Conservation (phyloP, 2,888 invertebrate species). For the Nineta flava region DNA sequence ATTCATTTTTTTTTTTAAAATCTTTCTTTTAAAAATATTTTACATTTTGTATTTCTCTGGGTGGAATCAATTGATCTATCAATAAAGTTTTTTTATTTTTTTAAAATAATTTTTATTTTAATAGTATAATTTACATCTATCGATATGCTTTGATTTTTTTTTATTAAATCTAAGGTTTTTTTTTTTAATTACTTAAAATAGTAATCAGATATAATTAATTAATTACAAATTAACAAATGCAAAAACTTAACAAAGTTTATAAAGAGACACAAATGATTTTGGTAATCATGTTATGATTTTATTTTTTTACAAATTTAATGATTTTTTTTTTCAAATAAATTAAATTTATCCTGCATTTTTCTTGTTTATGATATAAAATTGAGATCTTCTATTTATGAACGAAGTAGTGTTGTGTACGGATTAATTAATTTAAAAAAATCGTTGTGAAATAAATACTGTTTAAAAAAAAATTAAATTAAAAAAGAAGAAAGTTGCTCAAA, state of each 20-base stretch:
- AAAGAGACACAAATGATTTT: neutral
- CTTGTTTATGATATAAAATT: conserved; percentile 11
- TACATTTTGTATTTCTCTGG: conserved; percentile 13
- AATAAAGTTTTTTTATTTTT: conserved; percentile 14
- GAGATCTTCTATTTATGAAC: conserved; percentile 9
- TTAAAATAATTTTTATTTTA: conserved; percentile 16
- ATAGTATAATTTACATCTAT: conserved; percentile 11
- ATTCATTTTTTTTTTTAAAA: too few species aligned
- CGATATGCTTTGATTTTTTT: conserved; percentile 25
- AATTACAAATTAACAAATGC: conserved; percentile 4
- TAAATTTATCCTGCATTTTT: neutral
- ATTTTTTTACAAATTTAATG: neutral
- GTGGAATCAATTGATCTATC: conserved; percentile 19
- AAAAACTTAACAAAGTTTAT: conserved; percentile 5
- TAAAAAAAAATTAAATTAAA: neutral
- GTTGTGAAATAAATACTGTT: conserved; percentile 5
- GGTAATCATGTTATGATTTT: neutral
- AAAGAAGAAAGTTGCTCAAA: conserved; percentile 1
- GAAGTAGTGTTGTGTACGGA: neutral
- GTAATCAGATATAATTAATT: neutral
- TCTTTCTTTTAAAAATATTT: conserved; percentile 1
- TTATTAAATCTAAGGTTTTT: conserved; percentile 5
- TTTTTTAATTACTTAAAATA: conserved; percentile 1
- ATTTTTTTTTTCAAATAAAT: neutral
- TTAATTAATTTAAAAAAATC: conserved; percentile 2